Evolutionary conservation across 2,888 invertebrate species (phyloP).

Genomic region (Anorthoa munda): DNA sequence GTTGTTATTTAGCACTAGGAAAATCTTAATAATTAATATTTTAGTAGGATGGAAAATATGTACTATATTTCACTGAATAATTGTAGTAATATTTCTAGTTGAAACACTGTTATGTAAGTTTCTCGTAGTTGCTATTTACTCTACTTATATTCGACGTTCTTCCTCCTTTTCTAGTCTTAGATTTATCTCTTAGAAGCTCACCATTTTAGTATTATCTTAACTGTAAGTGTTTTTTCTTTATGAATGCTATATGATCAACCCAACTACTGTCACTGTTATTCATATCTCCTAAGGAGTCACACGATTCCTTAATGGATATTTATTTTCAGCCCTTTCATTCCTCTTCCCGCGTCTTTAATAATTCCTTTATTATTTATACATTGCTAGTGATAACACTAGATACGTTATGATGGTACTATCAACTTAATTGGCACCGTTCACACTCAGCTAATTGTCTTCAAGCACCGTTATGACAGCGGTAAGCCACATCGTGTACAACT

Average conservation of each 20-base stretch:
- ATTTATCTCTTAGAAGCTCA: neutral
- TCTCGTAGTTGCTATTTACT: neutral
- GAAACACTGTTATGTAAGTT: neutral
- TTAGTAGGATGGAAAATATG: neutral
- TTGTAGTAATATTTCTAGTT: neutral
- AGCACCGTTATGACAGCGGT: conserved; percentile 59
- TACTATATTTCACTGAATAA: neutral
- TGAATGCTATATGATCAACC: neutral
- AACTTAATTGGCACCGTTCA: conserved; percentile 58
- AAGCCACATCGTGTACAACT: conserved; percentile 34
- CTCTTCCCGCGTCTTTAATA: neutral
- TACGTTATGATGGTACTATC: conserved; percentile 34
- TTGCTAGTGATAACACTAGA: conserved; percentile 39
- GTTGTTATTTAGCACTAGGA: neutral
- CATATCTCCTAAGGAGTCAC: neutral
- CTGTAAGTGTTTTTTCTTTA: neutral
- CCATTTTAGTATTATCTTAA: neutral
- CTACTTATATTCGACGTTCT: too few relatives aligned
- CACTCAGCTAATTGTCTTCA: conserved; percentile 54
- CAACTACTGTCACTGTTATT: neutral
- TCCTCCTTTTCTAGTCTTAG: accelerated
- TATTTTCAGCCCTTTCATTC: neutral
- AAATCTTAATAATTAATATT: neutral
- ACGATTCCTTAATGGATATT: neutral
- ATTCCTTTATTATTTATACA: conserved; percentile 17